Evolutionary conservation across 2,113 vertebrate species (phyloP).

Genomic region (Silurus asotus): DNA sequence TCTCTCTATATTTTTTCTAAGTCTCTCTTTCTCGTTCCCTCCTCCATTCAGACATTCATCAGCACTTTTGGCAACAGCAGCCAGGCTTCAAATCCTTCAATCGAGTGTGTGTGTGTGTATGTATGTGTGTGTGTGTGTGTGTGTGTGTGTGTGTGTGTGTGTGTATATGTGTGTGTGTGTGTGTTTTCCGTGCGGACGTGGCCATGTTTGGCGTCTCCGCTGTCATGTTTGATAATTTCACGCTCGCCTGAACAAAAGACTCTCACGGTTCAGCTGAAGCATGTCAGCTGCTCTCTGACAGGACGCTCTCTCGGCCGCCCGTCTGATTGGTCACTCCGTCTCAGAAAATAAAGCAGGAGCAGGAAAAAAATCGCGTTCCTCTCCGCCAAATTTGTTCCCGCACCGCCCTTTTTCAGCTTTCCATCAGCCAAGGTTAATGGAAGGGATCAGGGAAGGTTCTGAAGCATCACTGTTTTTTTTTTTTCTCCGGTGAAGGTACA

Average conservation of each 20-base stretch:
- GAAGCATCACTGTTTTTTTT: conserved; percentile 43
- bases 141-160: too few species aligned
- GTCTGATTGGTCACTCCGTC: conserved; percentile 53
- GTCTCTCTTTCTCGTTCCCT: neutral
- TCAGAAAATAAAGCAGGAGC: conserved; percentile 12
- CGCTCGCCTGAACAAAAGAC: conserved; percentile 58
- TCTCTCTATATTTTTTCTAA: neutral
- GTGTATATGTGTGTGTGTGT: neutral
- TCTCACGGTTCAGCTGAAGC: conserved; percentile 52
- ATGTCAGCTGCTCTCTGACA: conserved; percentile 52
- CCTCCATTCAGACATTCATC: conserved; percentile 33
- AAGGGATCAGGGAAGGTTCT: conserved; percentile 40
- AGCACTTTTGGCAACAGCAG: conserved; percentile 7
- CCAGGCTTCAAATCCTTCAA: conserved; percentile 20
- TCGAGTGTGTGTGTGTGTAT: too few species aligned
- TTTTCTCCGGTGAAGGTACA: conserved; percentile 48
- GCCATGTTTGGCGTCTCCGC: conserved; percentile 54
- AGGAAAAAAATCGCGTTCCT: conserved; percentile 32
- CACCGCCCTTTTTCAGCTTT: conserved; percentile 32
- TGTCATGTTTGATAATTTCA: conserved; percentile 63
- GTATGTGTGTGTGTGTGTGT: too few species aligned
- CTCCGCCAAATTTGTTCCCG: conserved; percentile 40
- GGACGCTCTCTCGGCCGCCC: conserved; percentile 42
- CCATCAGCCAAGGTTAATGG: conserved; percentile 51
- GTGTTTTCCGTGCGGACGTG: conserved; percentile 36